Base-by-base conservation (phyloP, 2,113 vertebrate species). In the Scolopax mira region DNA sequence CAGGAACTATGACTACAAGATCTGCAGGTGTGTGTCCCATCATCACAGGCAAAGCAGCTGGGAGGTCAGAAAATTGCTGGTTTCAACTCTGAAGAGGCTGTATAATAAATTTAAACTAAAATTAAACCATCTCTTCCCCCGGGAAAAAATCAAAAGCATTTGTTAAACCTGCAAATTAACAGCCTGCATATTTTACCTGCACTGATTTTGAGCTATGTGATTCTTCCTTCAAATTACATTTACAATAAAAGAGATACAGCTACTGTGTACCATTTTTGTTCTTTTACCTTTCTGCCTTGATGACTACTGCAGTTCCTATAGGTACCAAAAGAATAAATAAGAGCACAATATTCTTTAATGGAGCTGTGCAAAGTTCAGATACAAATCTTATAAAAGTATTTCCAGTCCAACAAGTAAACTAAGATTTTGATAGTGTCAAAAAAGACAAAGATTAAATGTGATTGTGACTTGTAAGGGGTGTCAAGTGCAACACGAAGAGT, bases 91-190 rank as follows among this genome's bases (percentile, higher is more conserved):
- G 66, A 97, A 92, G 81, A 82, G 35, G 35, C 22, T 88, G 14
- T 51, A 89, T 78, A 91, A 95, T 70, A 93, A 93, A 92, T 87
- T 71, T 79, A 83, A 95, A 88, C 66, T 92, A 77, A 96, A 97
- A 94, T 93, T 80, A 95, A 96, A 92, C 58, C 19, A 42, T 49
- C 10, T 84, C 21, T 64, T 22, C 22, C 58, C 25, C 37, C 33
- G 16, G 15, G 33, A 90, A 79, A 79, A 89, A 74, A 85, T n/a
- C 21, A 88, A 80, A 86, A 80, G 5, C 25, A 24, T 88, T 88
- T 85, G 31, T 44, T 86, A 82, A 85, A 84, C 27, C 41, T 81
- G 60, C 6, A 94, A 75, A 89, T 84, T 60, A 94, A 88, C 27
- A 78, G 21, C 89, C 55, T 67, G 42, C 19, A 17, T 91, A 81